Evolutionary conservation across 2,888 invertebrate genomes (phyloP).

Genomic region (Lapara coniferarum): DNA sequence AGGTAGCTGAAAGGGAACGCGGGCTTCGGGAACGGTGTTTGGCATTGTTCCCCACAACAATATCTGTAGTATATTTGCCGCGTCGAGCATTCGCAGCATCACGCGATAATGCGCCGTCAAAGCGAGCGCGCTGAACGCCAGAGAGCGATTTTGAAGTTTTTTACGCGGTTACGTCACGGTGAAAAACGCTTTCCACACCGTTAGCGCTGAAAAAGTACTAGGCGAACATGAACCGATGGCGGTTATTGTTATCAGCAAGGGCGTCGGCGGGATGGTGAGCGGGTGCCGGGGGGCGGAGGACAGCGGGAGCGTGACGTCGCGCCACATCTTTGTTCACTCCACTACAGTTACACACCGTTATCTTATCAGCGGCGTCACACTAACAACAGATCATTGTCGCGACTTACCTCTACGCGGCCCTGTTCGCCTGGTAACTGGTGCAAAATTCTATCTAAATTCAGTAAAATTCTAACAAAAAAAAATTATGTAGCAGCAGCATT

Average conservation of each 20-base stretch:
- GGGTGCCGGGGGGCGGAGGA: slow-evolving; percentile 46
- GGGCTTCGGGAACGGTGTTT: slow-evolving; percentile 35
- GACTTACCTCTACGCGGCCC: slow-evolving; percentile 43
- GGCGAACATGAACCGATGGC: slow-evolving; percentile 69
- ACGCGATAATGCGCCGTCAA: slow-evolving; percentile 35
- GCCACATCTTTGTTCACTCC: slow-evolving; percentile 58
- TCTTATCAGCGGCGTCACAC: slow-evolving; percentile 62
- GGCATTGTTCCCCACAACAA: slow-evolving; percentile 40
- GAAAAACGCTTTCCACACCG: slow-evolving; percentile 67
- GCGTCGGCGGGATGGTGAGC: slow-evolving; percentile 46
- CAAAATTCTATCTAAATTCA: slow-evolving; percentile 58
- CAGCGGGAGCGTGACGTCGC: slow-evolving; percentile 63
- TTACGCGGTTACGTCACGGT: slow-evolving; percentile 49
- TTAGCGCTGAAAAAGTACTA: slow-evolving; percentile 76
- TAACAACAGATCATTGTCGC: slow-evolving; percentile 49
- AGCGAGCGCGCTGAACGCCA: slow-evolving; percentile 8
- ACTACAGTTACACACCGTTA: slow-evolving; percentile 58
- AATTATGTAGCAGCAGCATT: too few species aligned
- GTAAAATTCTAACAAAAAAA: slow-evolving; percentile 41
- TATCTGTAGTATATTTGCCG: slow-evolving; percentile 32
- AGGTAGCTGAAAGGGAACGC: slow-evolving; percentile 30
- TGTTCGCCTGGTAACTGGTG: slow-evolving; percentile 60
- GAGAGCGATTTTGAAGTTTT: slow-evolving; percentile 19
- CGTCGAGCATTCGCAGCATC: slow-evolving; percentile 36
- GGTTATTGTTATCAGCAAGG: slow-evolving; percentile 72